phyloP scores from a whole-genome alignment of 2,888 invertebrate species.

The Malacosoma neustria region DNA sequence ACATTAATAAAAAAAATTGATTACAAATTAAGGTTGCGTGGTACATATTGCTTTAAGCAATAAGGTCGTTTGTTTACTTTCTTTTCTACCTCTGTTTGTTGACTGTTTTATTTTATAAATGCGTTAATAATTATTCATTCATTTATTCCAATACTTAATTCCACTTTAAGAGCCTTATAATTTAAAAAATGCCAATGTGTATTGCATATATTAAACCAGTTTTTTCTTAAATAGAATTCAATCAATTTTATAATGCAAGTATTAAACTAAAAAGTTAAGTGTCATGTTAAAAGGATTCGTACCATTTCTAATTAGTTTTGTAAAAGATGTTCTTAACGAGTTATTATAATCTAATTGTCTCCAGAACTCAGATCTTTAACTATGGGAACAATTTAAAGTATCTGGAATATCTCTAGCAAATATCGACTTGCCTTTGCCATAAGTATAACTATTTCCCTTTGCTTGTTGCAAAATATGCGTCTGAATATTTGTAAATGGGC shows the following conservation, averaged over 20 bases:
- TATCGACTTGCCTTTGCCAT: constrained; percentile 25
- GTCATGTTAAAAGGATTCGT: not conserved
- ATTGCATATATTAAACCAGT: too few species aligned
- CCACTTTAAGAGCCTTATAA: too few species aligned
- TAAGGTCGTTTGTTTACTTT: too few species aligned
- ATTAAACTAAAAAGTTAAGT: too few species aligned
- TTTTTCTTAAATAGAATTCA: too few species aligned
- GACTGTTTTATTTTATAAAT: too few species aligned
- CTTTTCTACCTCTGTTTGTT: too few species aligned
- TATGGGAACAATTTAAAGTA: constrained; percentile 47
- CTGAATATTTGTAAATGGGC: constrained; percentile 47
- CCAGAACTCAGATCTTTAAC: constrained; percentile 40
- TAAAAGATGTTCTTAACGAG: not conserved
- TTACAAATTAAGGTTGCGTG: too few species aligned
- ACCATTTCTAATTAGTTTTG: not conserved
- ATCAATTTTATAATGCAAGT: too few species aligned
- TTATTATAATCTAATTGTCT: constrained; percentile 31
- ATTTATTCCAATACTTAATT: constrained; percentile 43
- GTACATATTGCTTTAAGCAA: too few species aligned
- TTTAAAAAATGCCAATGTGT: too few species aligned
- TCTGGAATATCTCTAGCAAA: constrained; percentile 34
- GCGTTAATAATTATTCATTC: constrained; percentile 36
- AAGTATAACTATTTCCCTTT: constrained; percentile 26
- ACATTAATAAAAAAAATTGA: too few species aligned
- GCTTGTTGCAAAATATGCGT: constrained; percentile 40